Evolutionary conservation across 2,113 vertebrate genomes (phyloP).

Genomic region (Oostethus manadensis): DNA sequence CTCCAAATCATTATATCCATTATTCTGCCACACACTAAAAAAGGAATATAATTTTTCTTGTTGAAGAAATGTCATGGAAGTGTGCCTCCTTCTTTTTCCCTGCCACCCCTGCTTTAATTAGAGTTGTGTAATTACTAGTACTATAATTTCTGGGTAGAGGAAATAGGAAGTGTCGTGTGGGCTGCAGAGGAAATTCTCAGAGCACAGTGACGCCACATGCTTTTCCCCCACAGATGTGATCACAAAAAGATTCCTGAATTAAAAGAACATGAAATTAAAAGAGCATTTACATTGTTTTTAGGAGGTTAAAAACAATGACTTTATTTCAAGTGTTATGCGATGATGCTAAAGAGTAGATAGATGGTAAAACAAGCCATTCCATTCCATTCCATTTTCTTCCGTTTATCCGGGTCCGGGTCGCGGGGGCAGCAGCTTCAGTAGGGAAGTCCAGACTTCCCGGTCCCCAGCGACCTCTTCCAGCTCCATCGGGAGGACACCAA

Average conservation of each 20-base stretch:
- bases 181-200: constrained; percentile 46
- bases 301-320: too few species aligned
- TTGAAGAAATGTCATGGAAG: constrained; percentile 67
- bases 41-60: constrained; percentile 66
- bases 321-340: too few species aligned
- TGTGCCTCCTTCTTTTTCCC: constrained; percentile 49
- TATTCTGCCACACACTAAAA: constrained; percentile 63
- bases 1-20: constrained; percentile 49
- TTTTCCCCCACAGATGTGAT: constrained; percentile 23
- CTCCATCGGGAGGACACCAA: too few species aligned
- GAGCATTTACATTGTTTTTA: neutral
- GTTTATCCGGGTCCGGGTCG: too few species aligned
- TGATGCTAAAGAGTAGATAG: neutral
- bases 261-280: constrained; percentile 40
- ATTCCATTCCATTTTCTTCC: too few species aligned
- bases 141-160: constrained; percentile 55
- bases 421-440: too few species aligned
- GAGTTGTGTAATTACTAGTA: constrained; percentile 65
- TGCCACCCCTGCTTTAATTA: constrained; percentile 60
- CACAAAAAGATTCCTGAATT: constrained; percentile 35
- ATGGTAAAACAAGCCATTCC: constrained; percentile 41
- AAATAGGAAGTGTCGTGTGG: constrained; percentile 37
- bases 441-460: too few species aligned
- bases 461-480: too few species aligned
- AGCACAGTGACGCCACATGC: constrained; percentile 36